Conservation (phyloP, 2,797 vertebrate genomes). For the Characodon lateralis region DNA sequence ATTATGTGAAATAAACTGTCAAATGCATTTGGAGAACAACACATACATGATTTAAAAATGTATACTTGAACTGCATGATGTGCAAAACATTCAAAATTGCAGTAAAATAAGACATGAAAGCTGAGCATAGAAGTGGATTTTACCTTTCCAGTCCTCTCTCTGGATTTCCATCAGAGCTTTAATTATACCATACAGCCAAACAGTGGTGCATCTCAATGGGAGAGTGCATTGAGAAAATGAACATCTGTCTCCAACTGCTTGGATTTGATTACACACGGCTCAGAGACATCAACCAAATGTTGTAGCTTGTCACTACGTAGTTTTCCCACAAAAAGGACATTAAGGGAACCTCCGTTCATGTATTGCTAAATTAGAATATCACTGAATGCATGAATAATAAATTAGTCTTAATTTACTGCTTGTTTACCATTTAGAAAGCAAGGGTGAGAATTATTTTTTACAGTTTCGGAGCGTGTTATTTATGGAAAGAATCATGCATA, state of each 20-base stretch:
- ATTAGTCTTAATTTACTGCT: constrained; percentile 51
- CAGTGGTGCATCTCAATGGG: constrained; percentile 42
- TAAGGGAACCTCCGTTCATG: constrained; percentile 62
- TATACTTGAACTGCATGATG: background rate
- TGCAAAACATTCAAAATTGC: background rate
- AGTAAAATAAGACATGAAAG: background rate
- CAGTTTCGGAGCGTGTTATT: constrained; percentile 11
- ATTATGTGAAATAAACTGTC: background rate
- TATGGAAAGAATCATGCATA: background rate
- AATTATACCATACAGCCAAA: constrained; percentile 56
- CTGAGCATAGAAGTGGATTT: constrained; percentile 17
- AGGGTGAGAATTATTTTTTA: background rate
- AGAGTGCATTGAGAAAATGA: constrained; percentile 54
- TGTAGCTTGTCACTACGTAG: constrained; percentile 47
- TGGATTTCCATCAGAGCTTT: constrained; percentile 51
- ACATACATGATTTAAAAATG: background rate
- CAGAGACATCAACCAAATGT: constrained; percentile 59
- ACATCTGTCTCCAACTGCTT: constrained; percentile 56
- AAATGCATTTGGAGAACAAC: background rate
- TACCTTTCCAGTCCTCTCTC: constrained; percentile 32
- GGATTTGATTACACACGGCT: constrained; percentile 62
- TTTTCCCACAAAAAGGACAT: constrained; percentile 65
- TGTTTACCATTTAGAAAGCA: constrained; percentile 42
- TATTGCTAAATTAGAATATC: constrained; percentile 65
- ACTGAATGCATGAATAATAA: constrained; percentile 66